Percentiles rank a stretch among this genome's conserved stretches.
Conservation (phyloP, 2,888 invertebrate species). For the Brachynemurus nebulosus region DNA sequence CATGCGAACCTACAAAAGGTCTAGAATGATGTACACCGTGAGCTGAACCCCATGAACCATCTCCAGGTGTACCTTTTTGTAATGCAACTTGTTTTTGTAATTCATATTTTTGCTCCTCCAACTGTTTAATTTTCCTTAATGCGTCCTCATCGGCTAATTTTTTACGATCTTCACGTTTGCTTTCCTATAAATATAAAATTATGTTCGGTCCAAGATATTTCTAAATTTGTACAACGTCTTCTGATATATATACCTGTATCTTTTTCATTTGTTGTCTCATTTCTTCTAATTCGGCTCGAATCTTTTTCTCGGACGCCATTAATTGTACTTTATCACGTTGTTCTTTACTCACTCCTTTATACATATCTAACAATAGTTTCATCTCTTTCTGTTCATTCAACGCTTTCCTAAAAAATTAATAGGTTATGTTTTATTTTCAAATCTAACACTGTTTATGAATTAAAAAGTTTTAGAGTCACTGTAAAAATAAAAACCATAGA, state of each 20-base stretch:
- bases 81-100: slow-evolving; percentile 81
- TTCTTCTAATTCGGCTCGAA: slow-evolving; percentile 81
- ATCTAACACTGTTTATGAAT: too few species aligned
- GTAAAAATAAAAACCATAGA: too few species aligned
- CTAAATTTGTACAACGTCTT: background rate
- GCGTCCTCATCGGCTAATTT: slow-evolving; percentile 93
- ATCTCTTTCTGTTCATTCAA: slow-evolving; percentile 88
- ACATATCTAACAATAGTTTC: slow-evolving; percentile 89
- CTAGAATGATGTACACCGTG: slow-evolving; percentile 40
- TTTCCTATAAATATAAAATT: slow-evolving; percentile 44
- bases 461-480: too few species aligned
- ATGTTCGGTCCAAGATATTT: background rate
- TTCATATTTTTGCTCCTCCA: slow-evolving; percentile 87
- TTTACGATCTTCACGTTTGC: slow-evolving; percentile 78
- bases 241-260: slow-evolving; percentile 45
- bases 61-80: slow-evolving; percentile 60
- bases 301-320: slow-evolving; percentile 89
- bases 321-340: slow-evolving; percentile 91
- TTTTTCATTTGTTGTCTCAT: slow-evolving; percentile 73
- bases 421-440: too few species aligned
- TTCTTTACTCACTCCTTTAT: slow-evolving; percentile 94
- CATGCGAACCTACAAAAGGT: slow-evolving; percentile 62
- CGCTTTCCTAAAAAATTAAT: slow-evolving; percentile 64
- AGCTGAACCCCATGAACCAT: slow-evolving; percentile 30
- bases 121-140: slow-evolving; percentile 79